Base-by-base conservation (phyloP, 2,888 invertebrate genomes). In the Lasioglossum morio region DNA sequence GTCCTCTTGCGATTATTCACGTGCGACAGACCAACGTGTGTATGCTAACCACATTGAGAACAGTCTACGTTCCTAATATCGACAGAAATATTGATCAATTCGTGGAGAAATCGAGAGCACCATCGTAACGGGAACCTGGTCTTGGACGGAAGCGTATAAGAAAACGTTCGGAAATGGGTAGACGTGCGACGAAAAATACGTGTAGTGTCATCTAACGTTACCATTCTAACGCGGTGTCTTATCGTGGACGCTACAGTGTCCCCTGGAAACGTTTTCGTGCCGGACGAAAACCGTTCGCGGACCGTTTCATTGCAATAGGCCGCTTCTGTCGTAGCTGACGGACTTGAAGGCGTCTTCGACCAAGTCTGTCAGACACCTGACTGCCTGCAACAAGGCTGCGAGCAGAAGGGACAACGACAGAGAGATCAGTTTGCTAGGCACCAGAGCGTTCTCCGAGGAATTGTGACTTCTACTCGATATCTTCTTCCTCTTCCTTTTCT, bases 361-460 rank as follows among this genome's bases (percentile, higher is more conserved):
- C 92, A 96, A 96, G 94, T 96, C 96, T 70, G 96, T 96, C 91
- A 96, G 96, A 94, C 96, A 96, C 84, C 96, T 96, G 94, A 97
- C 96, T 88, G 96, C 97, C 94, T 97, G 97, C 57, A 97, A 92
- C 91, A 97, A 93, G 46, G 97, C 97, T 34, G 97, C 97, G 73
- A 97, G 95, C 27, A 97, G 94, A 88, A 97, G 95, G 72, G 97
- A 97, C 57, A 97, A 93, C 34, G 97, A 96, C 79, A 97, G 93
- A 87, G 96, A 96, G 74, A 97, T 96, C 90, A 97, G 93, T 94
- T 95, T 95, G 86, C 96, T 96, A 76, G 96, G 93, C 77, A 94
- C 90, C 1, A 94, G 46, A 53, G 93, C 93, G 63, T 92, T 92
- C 30, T 94, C 93, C 12, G 87, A 81, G 23, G 89, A 76, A 73